Evolutionary conservation across 2,113 vertebrate genomes (phyloP), one percentile per base, ranked within the genome.

Genomic region (Sebastes schlegelii): DNA sequence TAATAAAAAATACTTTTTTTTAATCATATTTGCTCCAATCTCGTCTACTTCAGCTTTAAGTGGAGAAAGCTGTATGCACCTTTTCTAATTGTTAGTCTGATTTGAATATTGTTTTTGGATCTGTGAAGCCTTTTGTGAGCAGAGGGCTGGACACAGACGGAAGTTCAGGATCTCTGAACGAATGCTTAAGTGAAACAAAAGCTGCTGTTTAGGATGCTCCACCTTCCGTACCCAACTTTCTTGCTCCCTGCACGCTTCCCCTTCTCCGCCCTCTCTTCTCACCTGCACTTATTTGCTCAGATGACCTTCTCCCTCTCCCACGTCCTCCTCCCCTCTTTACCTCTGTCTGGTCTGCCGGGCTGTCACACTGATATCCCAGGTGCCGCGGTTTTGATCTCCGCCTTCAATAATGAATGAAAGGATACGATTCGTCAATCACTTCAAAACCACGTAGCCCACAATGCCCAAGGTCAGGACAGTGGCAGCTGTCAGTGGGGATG

Each of bases 341-440:
- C 89, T 64, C 85, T 79, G 78, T 90, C 91, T 91, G 80, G 79
- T 85, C 78, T 70, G 79, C 67, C 34, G 4, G 80, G 71, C 73
- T 83, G 84, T 90, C 86, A 85, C 49, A 2, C 52, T 74, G 84
- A 91, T 90, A 92, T 83, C 86, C 82, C 9, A 26, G 77, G 64
- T 74, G 85, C 83, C 16, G 54, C 49, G 69, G 74, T 87, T 92
- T 88, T 92, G 86, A 93, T 91, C 90, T 89, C 81, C 17, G 21
- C 89, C 87, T 92, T 94, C 84, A 94, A 94, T 94, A 93, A 95
- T 94, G 90, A 92, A 93, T 94, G 89, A 95, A 93, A 93, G 91
- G 90, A 92, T 89, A 89, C 62, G 73, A 90, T 94, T 94, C 83
- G 87, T 92, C 94, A 93, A 88, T 94, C 92, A 93, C 86, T 87